Evolutionary conservation across 2,113 vertebrate species (phyloP), one percentile per base, ranked within the genome.

Genomic region (Phaethon lepturus): DNA sequence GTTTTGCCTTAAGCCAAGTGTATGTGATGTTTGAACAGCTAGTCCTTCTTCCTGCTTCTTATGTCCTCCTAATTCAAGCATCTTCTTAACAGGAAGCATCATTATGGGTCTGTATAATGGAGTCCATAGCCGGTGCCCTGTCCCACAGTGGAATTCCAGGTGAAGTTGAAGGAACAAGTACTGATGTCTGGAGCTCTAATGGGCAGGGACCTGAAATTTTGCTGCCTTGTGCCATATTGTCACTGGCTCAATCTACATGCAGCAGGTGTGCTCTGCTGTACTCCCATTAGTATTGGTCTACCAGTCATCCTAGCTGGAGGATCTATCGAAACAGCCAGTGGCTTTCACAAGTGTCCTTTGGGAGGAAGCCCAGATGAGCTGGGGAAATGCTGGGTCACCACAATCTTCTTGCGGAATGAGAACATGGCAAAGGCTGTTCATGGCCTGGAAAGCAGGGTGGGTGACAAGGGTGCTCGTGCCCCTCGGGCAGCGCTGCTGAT

Each of bases 361-460:
- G 33, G 9, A 86, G 28, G n/a, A 73, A 78, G 49, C 16, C 19
- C 38, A 74, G 22, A 25, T 42, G 11, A 88, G 29, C 33, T 47
- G 33, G 24, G 47, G 22, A 82, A 96, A 52, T 22, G 25, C 45
- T 8, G 25, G 14, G 25, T 69, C 50, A 66, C 14, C 18, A 33
- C 0, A 0, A 68, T 9, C 15, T 56, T 47, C 40, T 42, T 45
- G 31, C 20, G 53, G 13, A n/a, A 17, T 11, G 7, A 80, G 24
- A 52, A 75, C 13, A 10, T 45, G 47, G 35, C 10, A 25, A 74
- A 82, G 9, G 8, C 40, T 8, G 17, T 35, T 29, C 14, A 4
- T 38, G 75, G 14, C 45, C 28, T 82, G 28, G 25, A 88, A 86
- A 52, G 17, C 13, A 25, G 29, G 13, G 6, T 49, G 42, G 55